Evolutionary conservation across 1,140 invertebrate species (phyloP), one percentile per base, ranked within the genome.

Genomic region (Popillia japonica): DNA sequence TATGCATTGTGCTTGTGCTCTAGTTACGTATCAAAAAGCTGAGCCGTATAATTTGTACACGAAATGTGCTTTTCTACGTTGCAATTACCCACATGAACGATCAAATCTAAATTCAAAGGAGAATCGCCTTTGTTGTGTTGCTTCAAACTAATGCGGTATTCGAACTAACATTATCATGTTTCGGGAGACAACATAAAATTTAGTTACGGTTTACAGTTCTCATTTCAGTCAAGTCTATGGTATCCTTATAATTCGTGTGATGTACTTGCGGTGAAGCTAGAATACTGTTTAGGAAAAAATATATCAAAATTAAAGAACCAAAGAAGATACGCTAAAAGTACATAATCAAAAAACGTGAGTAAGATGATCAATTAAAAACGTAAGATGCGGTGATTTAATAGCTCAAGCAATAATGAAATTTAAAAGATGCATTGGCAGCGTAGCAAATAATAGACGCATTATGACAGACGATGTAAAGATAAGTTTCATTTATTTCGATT

Each of bases 331-430:
- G 61, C 61, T 68, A 27, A 68, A 68, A 68, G 22, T 68, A 8
- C 61, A 68, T 20, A 68, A 68, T 68, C 61, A 68, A 68, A 34
- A 23, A 27, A 34, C 14, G 61, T 68, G 61, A 68, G 6, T 14
- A 68, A 22, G 27, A 2, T 34, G 61, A 14, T 68, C 20, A 64
- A 64, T 64, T 27, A 68, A 68, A 48, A 68, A 68, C 3, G 11
- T 27, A 34, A 68, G 22, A 14, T 68, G 61, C 61, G 61, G 61
- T 68, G 61, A 68, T 68, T 68, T 22, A 22, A 68, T 68, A 68
- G 61, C 61, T 17, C 61, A 68, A 27, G 61, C 61, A 68, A 11
- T 68, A 34, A 68, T 68, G 61, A 68, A 68, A 68, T 14, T 6
- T 68, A 68, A 23, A 14, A 22, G 7, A 68, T 68, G 61, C 61